phyloP scores from a whole-genome alignment of 2,113 vertebrate species.

The Paralichthys olivaceus region DNA sequence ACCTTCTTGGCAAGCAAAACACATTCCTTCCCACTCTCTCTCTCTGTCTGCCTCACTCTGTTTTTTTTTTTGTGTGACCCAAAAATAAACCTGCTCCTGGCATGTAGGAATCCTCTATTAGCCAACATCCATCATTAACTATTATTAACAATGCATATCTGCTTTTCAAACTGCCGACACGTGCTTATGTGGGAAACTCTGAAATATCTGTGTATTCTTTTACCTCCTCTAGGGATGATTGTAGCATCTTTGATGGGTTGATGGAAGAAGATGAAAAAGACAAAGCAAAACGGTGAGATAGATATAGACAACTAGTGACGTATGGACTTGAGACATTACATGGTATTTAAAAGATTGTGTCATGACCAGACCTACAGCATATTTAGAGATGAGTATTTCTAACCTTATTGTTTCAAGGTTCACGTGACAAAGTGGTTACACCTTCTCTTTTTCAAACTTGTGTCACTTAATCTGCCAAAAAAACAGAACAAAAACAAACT shows the following conservation, averaged over 20 bases:
- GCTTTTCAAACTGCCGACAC: slow-evolving; percentile 42
- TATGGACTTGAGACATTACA: neutral
- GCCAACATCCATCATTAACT: slow-evolving; percentile 48
- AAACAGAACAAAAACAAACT: neutral
- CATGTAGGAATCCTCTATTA: slow-evolving; percentile 69
- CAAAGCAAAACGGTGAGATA: slow-evolving; percentile 95
- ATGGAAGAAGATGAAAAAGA: slow-evolving; percentile 99
- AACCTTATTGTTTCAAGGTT: neutral
- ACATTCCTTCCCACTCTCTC: slow-evolving; percentile 44
- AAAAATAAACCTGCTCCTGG: slow-evolving; percentile 66
- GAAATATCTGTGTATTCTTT: slow-evolving; percentile 5
- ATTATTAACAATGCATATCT: slow-evolving; percentile 62
- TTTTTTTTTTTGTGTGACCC: slow-evolving; percentile 44
- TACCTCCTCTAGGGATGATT: slow-evolving; percentile 89
- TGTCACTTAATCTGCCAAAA: neutral
- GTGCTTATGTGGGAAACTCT: neutral
- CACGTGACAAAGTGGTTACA: neutral
- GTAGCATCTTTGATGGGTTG: slow-evolving; percentile 98
- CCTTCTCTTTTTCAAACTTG: neutral
- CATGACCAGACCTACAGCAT: neutral
- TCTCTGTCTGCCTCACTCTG: neutral
- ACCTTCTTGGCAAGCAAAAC: slow-evolving; percentile 49
- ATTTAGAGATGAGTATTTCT: neutral
- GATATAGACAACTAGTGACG: neutral
- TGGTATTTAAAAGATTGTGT: neutral